phyloP scores from a whole-genome alignment of 2,113 vertebrate species.

The Acanthisitta chloris region DNA sequence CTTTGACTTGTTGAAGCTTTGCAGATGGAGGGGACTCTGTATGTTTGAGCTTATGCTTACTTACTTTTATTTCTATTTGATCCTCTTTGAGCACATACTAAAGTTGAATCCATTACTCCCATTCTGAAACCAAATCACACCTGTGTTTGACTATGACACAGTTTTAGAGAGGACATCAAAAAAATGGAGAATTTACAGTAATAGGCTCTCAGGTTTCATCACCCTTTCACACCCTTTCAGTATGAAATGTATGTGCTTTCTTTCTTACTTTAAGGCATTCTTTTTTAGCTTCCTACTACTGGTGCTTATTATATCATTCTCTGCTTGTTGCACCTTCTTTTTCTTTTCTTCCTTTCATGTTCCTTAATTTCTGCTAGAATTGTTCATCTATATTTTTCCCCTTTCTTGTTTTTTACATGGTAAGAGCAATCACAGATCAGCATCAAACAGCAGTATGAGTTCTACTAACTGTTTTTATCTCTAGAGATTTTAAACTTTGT shows the following conservation, averaged over 20 bases:
- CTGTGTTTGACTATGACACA: not conserved
- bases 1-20: not conserved
- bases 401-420: not conserved
- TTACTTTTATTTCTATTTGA: not conserved
- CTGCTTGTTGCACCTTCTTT: not conserved
- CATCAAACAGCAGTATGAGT: not conserved
- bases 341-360: not conserved
- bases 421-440: not conserved
- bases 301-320: not conserved
- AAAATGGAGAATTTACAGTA: not conserved
- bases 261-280: not conserved
- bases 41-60: not conserved
- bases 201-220: not conserved
- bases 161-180: not conserved
- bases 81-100: not conserved
- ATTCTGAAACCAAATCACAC: not conserved
- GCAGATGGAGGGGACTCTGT: not conserved
- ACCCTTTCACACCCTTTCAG: too few relatives aligned
- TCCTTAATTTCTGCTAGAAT: not conserved
- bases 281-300: not conserved
- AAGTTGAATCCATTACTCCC: not conserved
- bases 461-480: not conserved
- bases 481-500: constrained; percentile 30
- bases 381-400: not conserved
- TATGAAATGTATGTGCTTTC: not conserved